Evolutionary conservation across 1,140 invertebrate genomes (phyloP), one percentile per base, ranked within the genome.

Genomic region (Globodera ellingtonae): DNA sequence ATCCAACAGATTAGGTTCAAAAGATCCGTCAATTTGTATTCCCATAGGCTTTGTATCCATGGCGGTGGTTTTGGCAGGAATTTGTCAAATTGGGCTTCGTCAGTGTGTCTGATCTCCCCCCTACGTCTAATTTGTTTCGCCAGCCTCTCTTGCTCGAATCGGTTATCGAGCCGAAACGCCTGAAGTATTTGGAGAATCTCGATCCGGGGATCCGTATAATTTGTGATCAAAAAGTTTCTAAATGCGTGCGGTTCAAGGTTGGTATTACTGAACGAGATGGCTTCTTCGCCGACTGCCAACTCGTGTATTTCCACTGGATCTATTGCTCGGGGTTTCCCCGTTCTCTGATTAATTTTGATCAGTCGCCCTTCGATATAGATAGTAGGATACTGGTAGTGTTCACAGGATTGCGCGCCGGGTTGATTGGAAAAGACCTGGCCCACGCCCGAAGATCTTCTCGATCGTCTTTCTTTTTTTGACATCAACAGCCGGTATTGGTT

Each of bases 101-200:
- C 0, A 3, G 0, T 50, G 50, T 50, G 50, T 10, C 50, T 50
- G 10, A 3, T 50, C 10, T 50, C 50, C 10, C 50, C 50, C 50
- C 1, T 50, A 10, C 50, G 50, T 1, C 50, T 4, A 50, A 50
- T 50, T 10, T 50, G 50, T 50, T 50, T 50, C 10, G 10, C 13
- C 6, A 71, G 15, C n/a, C 6, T 21, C n/a, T 71, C 69, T 15
- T 21, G 13, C 6, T 71, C 69, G 48, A 71, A 71, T 5, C 48
- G 44, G 4, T n/a, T 71, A 48, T 71, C 69, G 44, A 71, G 44
- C 5, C 69, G 2, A 7, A 18, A 71, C 5, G 69, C 48, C n/a
- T 71, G 69, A 4, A 71, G n/a, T n/a, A 71, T 71, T 71, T 71
- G 69, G 69, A 71, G 13, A 18, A 71, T 15, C n/a, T 71, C 69